These are phyloP conservation scores for Pagetopsis macropterus DNA, from an alignment of 2,797 vertebrate genomes.

Conservation along the genomic window DNA sequence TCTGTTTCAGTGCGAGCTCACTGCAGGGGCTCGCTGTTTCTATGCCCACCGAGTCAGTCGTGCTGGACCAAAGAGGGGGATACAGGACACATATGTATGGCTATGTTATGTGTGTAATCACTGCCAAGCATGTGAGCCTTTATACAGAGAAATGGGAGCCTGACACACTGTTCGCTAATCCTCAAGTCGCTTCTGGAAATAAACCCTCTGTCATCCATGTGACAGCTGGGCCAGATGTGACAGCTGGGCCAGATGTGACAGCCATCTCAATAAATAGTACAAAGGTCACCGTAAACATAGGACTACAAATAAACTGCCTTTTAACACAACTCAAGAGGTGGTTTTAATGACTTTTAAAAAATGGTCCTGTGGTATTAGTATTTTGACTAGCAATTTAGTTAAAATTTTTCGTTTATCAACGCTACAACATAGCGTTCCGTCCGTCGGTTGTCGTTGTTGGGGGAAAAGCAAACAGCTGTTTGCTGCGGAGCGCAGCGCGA, in stretches of 20 bases:
- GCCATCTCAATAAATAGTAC: constrained; percentile 10
- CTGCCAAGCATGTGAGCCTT: constrained; percentile 15
- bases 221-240: constrained; percentile 40
- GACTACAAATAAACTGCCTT: constrained; percentile 8
- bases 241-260: constrained; percentile 33
- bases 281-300: constrained; percentile 26
- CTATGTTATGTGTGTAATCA: constrained; percentile 23
- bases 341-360: background rate
- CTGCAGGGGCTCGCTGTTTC: constrained; percentile 5
- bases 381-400: no score
- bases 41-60: constrained; percentile 5
- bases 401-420: no score
- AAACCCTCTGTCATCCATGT: constrained; percentile 26
- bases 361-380: no score
- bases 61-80: constrained; percentile 9
- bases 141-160: background rate
- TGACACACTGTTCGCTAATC: constrained; percentile 26
- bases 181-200: constrained; percentile 20
- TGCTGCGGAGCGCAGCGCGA: no score
- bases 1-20: constrained; percentile 42
- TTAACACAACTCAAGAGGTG: background rate
- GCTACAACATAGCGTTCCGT: no score
- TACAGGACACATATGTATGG: background rate
- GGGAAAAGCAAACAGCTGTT: no score
- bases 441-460: no score